Evolutionary conservation across 2,797 vertebrate genomes (phyloP), one percentile per base, ranked within the genome.

Genomic region (Gobionotothen gibberifrons): DNA sequence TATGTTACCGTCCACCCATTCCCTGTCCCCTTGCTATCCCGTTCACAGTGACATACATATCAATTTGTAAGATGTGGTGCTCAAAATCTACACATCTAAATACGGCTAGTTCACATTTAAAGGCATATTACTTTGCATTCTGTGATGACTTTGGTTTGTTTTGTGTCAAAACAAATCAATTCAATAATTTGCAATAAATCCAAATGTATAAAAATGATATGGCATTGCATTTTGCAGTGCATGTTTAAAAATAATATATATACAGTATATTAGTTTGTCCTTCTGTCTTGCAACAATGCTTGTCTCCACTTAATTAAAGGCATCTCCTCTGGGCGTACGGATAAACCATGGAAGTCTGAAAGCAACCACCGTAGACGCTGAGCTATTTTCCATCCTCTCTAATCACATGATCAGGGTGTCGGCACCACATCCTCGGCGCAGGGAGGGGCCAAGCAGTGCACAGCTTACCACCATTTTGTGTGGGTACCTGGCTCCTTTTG

Each of bases 401-500:
- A 73, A 82, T 93, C 93, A 94, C 87, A 87, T 94, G 94, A 94
- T 90, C 88, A 79, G 88, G 89, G 90, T 92, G 91, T 90, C 84
- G 82, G 84, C 91, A 85, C 81, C 85, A 86, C 90, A 89, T 90
- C 85, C 89, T 82, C 86, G 76, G 76, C 67, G 66, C 73, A 59
- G 86, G 92, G 92, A 93, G 92, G 90, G 82, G 90, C 88, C 69
- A 87, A 85, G 78, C 82, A 83, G 82, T 56, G n/a, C 76, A 64
- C 78, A 64, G 83, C 90, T 85, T 72, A 76, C 93, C 93, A 93
- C 94, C 94, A 95, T 95, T 95, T 95, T 95, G 92, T 94, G 92
- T 89, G 67, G 87, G 87, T 93, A 94, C 93, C 93, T 94, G 93
- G 76, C 81, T 93, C 70, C 79, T 82, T 90, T 90, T 86, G 85